A percentile compares a stretch with the other conserved stretches of the same genome.
Evolutionary conservation across 1,140 invertebrate genomes (phyloP).

Genomic region (Aphaenogaster floridana): DNA sequence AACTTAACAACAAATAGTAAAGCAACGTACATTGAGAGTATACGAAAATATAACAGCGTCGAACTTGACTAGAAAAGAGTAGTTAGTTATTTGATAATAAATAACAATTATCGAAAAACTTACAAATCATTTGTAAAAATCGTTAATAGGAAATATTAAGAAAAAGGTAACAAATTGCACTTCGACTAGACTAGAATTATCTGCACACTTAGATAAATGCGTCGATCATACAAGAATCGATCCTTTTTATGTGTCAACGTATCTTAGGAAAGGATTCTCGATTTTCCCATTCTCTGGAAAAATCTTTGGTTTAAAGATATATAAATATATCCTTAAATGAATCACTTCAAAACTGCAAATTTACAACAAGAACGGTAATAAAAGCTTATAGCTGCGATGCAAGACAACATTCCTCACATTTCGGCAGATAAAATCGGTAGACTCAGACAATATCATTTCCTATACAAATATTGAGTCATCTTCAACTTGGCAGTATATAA

Average conservation of each 20-base stretch:
- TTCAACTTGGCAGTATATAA: slow-evolving; percentile 67
- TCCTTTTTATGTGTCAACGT: slow-evolving; percentile 26
- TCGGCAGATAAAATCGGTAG: slow-evolving; percentile 25
- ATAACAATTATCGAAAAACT: slow-evolving; percentile 52
- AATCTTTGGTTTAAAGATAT: slow-evolving; percentile 27
- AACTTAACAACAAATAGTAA: slow-evolving; percentile 74
- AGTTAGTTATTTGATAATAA: slow-evolving; percentile 56
- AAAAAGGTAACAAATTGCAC: slow-evolving; percentile 65
- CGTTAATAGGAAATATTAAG: slow-evolving; percentile 52
- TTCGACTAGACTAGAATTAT: slow-evolving; percentile 69
- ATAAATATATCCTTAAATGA: slow-evolving; percentile 42
- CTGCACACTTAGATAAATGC: slow-evolving; percentile 73
- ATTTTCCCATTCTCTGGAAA: slow-evolving; percentile 7
- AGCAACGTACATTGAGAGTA: slow-evolving; percentile 57
- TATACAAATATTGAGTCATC: slow-evolving; percentile 49
- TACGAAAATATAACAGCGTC: slow-evolving; percentile 62
- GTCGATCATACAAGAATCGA: slow-evolving; percentile 51
- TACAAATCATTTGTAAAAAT: slow-evolving; percentile 38
- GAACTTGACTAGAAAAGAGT: slow-evolving; percentile 69
- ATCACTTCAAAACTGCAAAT: slow-evolving; percentile 20
- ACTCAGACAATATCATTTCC: slow-evolving; percentile 15
- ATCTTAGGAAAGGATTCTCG: slow-evolving; percentile 2
- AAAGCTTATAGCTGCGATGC: background rate
- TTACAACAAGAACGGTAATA: slow-evolving; percentile 20
- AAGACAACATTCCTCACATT: slow-evolving; percentile 28